phyloP scores from a whole-genome alignment of 2,888 invertebrate species.

The Lamellibrachia satsuma region DNA sequence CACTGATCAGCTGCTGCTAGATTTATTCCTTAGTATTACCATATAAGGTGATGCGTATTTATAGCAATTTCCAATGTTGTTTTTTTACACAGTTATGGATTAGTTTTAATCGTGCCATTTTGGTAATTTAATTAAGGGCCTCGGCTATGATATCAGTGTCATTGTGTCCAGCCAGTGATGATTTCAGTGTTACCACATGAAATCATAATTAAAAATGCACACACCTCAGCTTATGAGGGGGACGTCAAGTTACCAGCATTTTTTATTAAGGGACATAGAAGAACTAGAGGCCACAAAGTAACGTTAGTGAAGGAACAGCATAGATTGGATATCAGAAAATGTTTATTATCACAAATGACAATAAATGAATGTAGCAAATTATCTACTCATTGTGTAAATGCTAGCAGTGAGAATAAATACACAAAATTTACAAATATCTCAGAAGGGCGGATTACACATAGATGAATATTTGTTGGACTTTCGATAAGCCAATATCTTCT shows the following conservation, averaged over 20 bases:
- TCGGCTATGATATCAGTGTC: neutral
- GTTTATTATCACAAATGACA: too few relatives aligned
- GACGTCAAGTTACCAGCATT: neutral
- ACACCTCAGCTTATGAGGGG: neutral
- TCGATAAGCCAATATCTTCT: too few relatives aligned
- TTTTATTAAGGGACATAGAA: neutral
- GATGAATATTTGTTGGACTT: too few relatives aligned
- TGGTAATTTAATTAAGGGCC: neutral
- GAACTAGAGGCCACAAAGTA: too few relatives aligned
- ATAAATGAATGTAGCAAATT: too few relatives aligned
- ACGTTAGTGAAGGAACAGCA: too few relatives aligned
- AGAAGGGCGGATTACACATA: too few relatives aligned
- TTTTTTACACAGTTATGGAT: neutral
- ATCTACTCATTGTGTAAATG: too few relatives aligned
- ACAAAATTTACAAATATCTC: too few relatives aligned
- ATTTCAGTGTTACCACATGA: neutral
- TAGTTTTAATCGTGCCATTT: neutral
- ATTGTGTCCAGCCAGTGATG: neutral
- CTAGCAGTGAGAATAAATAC: too few relatives aligned
- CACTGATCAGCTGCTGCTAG: neutral
- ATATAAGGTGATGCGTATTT: neutral
- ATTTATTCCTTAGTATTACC: neutral
- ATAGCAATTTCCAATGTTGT: neutral
- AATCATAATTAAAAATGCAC: neutral
- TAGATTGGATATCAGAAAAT: too few relatives aligned